Percentiles rank a stretch among this genome's conserved stretches.
Conservation (phyloP, 2,797 vertebrate genomes). For the Urophycis tenuis region DNA sequence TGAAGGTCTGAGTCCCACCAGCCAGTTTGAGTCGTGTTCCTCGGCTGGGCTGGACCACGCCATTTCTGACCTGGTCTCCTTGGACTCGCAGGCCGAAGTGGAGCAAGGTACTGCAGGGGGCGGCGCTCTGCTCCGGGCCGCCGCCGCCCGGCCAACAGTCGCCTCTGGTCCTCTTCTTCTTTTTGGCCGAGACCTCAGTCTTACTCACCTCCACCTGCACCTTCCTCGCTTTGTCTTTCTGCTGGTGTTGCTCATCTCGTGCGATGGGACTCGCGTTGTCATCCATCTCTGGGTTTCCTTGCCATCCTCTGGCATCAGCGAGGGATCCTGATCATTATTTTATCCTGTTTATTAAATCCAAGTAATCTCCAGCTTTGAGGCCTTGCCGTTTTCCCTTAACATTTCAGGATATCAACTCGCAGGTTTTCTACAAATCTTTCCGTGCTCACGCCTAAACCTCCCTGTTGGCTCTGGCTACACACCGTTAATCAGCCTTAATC, state of each 20-base stretch:
- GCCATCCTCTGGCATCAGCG: not conserved
- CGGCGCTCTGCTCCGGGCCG: conserved; percentile 23
- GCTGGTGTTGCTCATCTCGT: not conserved
- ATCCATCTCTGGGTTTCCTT: not conserved
- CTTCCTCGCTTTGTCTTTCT: not conserved
- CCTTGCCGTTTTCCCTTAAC: not conserved
- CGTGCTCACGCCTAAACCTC: not conserved
- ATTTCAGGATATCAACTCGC: not conserved
- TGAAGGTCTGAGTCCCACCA: conserved; percentile 40
- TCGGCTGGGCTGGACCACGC: conserved; percentile 61
- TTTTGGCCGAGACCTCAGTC: not conserved
- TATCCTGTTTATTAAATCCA: not conserved
- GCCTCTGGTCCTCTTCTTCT: conserved; percentile 4
- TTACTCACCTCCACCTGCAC: not conserved
- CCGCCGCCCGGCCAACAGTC: conserved; percentile 22
- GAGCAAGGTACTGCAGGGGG: conserved; percentile 76
- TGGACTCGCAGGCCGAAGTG: conserved; percentile 78
- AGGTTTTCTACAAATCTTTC: not conserved
- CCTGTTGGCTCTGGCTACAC: not conserved
- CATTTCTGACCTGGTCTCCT: conserved; percentile 66
- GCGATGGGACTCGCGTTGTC: not conserved
- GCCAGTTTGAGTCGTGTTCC: conserved; percentile 40
- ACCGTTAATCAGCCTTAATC: conserved; percentile 6
- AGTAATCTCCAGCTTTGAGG: not conserved
- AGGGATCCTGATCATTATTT: not conserved